Evolutionary conservation across 2,113 vertebrate species (phyloP), one percentile per base, ranked within the genome.

Genomic region (Poeciliopsis retropinna): DNA sequence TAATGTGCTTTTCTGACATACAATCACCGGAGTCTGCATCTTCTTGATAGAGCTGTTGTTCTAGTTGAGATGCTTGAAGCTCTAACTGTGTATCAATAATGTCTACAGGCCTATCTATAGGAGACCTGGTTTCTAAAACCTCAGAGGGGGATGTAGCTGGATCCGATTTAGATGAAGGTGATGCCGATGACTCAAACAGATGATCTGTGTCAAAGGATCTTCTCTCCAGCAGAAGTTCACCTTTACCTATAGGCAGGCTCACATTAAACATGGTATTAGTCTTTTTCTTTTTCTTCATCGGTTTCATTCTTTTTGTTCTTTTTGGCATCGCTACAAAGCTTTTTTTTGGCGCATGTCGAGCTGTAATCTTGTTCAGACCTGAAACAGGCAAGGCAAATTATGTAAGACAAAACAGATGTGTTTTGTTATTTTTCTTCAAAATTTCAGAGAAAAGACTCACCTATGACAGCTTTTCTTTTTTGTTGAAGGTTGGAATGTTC

Each of bases 211-310:
- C 83, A 77, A 91, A 89, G 15, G 87, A 78, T 0, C 28, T 81
- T 83, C 93, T 93, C 85, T 90, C 64, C 70, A 94, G 61, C 27
- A 93, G 73, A 37, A 92, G 2, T 1, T 72, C 34, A 28, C 90
- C 88, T 70, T 85, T 27, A 25, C 17, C 78, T 25, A 91, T 39
- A 37, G 91, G 88, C 67, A 94, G 67, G 67, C 86, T 93, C 73
- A 94, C 89, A 63, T 83, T 91, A 67, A 94, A 94, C 72, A 90
- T 84, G 12, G 90, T 79, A 11, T 82, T 12, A 4, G 25, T 32
- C 61, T 2, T 34, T 51, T 82, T 74, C 44, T 3, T 54, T 29
- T 34, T 57, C 30, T 5, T 67, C 25, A 65, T 75, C n/a, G 8
- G 14, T 8, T 2, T 62, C 60, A 0, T 39, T 31, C 1, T 75